A percentile compares a stretch with the other conserved stretches of the same genome.
phyloP scores from a whole-genome alignment of 1,140 invertebrate species.

The fruit fly (Drosophila melanogaster) region DNA sequence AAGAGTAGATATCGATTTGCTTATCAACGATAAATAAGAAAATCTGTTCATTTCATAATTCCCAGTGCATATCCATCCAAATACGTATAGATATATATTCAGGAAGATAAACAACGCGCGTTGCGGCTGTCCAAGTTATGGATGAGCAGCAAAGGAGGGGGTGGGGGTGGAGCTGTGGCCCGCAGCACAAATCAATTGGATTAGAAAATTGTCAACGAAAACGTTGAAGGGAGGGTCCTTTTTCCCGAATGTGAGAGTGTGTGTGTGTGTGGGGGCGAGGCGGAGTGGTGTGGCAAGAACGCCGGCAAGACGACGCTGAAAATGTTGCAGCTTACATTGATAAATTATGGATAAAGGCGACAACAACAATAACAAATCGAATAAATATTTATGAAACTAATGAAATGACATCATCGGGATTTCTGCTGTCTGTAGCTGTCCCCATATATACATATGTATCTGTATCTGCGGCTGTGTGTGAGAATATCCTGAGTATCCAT shows the following conservation, averaged over 20 bases:
- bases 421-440: conserved; percentile 14
- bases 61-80: conserved; percentile 2
- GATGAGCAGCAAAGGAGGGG: conserved; percentile 11
- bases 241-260: neutral
- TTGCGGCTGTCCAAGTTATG: conserved; percentile 59
- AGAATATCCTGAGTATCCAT: neutral
- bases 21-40: no score
- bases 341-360: conserved; percentile 76
- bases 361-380: conserved; percentile 68
- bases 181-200: conserved; percentile 81
- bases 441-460: conserved; percentile 1
- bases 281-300: neutral
- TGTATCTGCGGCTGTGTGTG: neutral
- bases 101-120: conserved; percentile 70
- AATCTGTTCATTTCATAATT: neutral
- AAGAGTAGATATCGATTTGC: no score
- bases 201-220: conserved; percentile 79
- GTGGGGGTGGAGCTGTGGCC: conserved; percentile 34
- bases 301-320: conserved; percentile 43
- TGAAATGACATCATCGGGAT: conserved; percentile 75
- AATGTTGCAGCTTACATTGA: conserved; percentile 78
- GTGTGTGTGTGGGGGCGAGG: neutral
- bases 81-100: conserved; percentile 37
- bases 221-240: conserved; percentile 16
- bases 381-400: conserved; percentile 83